Percentiles rank a stretch among this genome's conserved stretches.
These are phyloP conservation scores for Aporrectodea caliginosa DNA, from an alignment of 1,140 invertebrate genomes.

Conservation along the genomic window DNA sequence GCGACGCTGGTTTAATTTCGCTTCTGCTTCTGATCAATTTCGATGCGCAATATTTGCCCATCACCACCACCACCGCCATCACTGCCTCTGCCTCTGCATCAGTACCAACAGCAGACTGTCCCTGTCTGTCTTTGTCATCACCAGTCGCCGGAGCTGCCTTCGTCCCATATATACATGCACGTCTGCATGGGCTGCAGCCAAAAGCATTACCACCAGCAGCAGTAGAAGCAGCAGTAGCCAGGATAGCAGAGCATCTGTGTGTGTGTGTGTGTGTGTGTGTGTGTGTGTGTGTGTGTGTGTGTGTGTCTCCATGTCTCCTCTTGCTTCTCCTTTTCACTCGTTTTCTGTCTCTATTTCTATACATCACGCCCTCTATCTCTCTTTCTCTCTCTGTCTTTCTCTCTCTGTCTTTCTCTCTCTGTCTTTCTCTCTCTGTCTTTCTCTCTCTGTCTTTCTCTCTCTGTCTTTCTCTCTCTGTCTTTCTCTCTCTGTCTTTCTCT, in stretches of 20 bases:
- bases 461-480: not conserved
- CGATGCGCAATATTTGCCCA: not conserved
- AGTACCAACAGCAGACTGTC: not conserved
- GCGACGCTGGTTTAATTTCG: not conserved
- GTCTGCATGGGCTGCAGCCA: not conserved
- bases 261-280: not conserved
- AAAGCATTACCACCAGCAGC: too few relatives aligned
- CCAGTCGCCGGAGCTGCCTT: not conserved
- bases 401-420: not conserved
- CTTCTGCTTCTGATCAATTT: not conserved
- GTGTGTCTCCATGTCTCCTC: not conserved
- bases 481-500: not conserved
- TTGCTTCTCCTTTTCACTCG: not conserved
- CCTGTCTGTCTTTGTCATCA: not conserved
- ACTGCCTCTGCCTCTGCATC: too few relatives aligned
- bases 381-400: not conserved
- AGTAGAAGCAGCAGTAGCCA: not conserved
- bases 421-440: not conserved
- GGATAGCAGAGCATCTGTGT: not conserved
- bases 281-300: not conserved
- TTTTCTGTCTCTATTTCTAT: not conserved
- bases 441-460: not conserved
- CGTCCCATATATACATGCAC: not conserved
- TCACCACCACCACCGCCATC: too few relatives aligned
- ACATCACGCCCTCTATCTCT: not conserved